Evolutionary conservation across 1,140 invertebrate species (phyloP), one percentile per base, ranked within the genome.

Genomic region (Drosophila jambulina): DNA sequence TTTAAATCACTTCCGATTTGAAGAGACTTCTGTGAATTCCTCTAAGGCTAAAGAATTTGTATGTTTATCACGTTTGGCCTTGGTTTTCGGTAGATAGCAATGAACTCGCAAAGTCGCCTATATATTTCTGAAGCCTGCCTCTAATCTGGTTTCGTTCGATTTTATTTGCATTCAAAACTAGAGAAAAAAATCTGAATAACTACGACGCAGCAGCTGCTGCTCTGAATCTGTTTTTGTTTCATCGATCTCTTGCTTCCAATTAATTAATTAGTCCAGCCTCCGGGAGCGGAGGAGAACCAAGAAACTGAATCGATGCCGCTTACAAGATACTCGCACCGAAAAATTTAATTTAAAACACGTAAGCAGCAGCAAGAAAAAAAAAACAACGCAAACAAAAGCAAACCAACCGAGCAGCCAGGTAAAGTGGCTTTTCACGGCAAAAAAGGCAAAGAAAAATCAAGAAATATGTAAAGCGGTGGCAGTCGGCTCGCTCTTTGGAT

Each of bases 221-320:
- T 38, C 38, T 46, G 32, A 48, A 75, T 75, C 49, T 68, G 46
- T 59, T 49, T 60, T 40, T 43, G 67, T 29, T 45, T 43, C n/a
- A 32, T 46, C 53, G 53, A 58, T 40, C 27, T 29, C 63, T 69
- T 56, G 63, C 49, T 69, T 72, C 19, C 76, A 79, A 78, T 78
- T 64, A 78, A 78, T 72, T 72, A 79, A 78, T 79, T 78, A 78
- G 76, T 71, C 23, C 75, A 53, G 45, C 65, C 25, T 43, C 51
- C 29, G 43, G 34, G 29, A 42, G 36, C 9, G 32, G 40, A 49
- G 54, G 54, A 77, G 74, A 56, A 48, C 38, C 32, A 40, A 36
- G 38, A 68, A 59, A 60, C 43, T 40, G 56, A 57, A 59, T 40
- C 43, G 65, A 78, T 78, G 57, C 64, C 64, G 75, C 63, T 56